These are phyloP conservation scores for Andrena trimmerana DNA, from an alignment of 2,888 invertebrate species.

Conservation along the genomic window DNA sequence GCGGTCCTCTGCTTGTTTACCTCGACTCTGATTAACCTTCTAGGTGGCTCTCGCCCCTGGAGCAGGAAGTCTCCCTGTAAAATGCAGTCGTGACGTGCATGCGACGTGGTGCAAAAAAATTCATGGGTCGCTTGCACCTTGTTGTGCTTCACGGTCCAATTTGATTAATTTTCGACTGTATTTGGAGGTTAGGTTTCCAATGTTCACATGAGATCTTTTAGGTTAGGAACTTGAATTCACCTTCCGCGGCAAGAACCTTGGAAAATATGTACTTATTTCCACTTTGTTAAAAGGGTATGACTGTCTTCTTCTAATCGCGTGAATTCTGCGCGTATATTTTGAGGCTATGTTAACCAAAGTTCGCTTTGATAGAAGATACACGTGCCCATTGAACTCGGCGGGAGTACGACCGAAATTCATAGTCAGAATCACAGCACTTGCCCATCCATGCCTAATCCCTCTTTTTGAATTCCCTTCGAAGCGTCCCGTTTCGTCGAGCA, in stretches of 20 bases:
- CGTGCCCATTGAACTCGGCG: neutral
- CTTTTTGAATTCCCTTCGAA: conserved; percentile 41
- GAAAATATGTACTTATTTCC: too few species aligned
- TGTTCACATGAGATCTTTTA: too few species aligned
- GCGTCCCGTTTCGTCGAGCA: conserved; percentile 30
- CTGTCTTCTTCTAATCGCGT: too few species aligned
- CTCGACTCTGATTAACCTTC: conserved; percentile 81
- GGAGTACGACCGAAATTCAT: neutral
- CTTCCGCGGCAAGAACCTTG: too few species aligned
- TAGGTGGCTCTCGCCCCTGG: conserved; percentile 57
- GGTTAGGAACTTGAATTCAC: too few species aligned
- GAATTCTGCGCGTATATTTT: too few species aligned
- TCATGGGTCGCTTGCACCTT: conserved; percentile 16
- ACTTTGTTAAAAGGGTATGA: too few species aligned
- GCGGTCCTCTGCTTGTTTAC: conserved; percentile 76
- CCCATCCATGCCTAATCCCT: conserved; percentile 13
- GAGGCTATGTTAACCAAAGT: too few species aligned
- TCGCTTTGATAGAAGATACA: too few species aligned
- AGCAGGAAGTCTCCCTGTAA: conserved; percentile 22
- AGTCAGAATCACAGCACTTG: conserved; percentile 36
- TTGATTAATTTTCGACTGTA: conserved; percentile 49
- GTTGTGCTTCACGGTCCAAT: neutral
- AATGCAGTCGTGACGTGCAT: conserved; percentile 10
- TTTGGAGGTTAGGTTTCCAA: neutral
- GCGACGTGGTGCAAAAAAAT: conserved; percentile 35